phyloP scores from a whole-genome alignment of 1,140 invertebrate species.

The Nymphalis io region DNA sequence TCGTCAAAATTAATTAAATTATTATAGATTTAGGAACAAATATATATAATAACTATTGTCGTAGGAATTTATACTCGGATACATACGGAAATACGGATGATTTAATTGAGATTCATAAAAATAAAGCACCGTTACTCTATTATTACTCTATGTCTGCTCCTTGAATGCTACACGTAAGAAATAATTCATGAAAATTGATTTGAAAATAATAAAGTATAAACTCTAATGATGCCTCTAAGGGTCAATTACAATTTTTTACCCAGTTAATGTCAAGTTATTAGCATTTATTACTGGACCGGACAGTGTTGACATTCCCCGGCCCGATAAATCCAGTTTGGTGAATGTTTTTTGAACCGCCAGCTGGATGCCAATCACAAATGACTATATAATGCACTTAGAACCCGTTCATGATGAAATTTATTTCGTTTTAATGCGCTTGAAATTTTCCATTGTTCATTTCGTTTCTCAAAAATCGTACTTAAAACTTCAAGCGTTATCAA shows the following conservation, averaged over 20 bases:
- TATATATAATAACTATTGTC: too few relatives aligned
- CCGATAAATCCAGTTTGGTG: constrained; percentile 46
- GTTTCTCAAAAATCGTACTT: too few relatives aligned
- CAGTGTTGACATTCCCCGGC: constrained; percentile 30
- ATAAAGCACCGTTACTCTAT: too few relatives aligned
- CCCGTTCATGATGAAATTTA: constrained; percentile 37
- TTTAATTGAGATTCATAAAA: too few relatives aligned
- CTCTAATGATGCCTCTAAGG: background rate
- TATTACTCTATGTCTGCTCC: too few relatives aligned
- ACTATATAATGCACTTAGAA: constrained; percentile 46
- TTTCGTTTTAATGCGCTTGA: constrained; percentile 25
- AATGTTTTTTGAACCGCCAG: constrained; percentile 30
- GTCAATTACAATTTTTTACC: background rate
- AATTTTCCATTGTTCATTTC: constrained; percentile 15
- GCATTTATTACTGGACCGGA: constrained; percentile 13
- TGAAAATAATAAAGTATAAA: background rate
- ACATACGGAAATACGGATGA: too few relatives aligned
- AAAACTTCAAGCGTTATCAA: too few relatives aligned
- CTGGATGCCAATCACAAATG: constrained; percentile 44
- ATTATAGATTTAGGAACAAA: too few relatives aligned
- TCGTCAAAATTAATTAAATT: too few relatives aligned
- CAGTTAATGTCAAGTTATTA: background rate
- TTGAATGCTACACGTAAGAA: too few relatives aligned
- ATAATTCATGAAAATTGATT: too few relatives aligned
- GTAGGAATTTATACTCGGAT: too few relatives aligned